Percentiles rank a stretch among this genome's conserved stretches.
Conservation (phyloP, 2,113 vertebrate species). For the Oreochromis aureus region DNA sequence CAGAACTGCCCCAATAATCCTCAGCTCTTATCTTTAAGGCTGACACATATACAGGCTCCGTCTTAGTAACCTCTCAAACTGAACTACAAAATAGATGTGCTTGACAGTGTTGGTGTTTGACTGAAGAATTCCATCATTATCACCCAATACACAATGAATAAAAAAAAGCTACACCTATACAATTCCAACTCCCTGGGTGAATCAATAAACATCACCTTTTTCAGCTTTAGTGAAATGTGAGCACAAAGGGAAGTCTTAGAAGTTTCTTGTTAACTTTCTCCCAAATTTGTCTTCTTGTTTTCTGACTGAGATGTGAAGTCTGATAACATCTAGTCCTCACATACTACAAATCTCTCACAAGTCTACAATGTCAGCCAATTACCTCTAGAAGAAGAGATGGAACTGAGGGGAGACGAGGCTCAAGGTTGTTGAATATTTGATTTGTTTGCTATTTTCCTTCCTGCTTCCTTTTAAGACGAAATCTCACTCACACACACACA, state of each 20-base stretch:
- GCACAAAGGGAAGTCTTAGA: neutral
- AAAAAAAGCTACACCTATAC: neutral
- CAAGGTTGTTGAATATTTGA: slow-evolving; percentile 52
- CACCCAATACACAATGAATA: neutral
- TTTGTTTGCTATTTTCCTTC: slow-evolving; percentile 32
- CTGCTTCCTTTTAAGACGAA: slow-evolving; percentile 15
- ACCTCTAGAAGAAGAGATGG: slow-evolving; percentile 5
- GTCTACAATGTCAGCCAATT: slow-evolving; percentile 45
- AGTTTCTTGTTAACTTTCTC: slow-evolving; percentile 1
- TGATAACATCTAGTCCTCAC: slow-evolving; percentile 9
- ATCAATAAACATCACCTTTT: slow-evolving; percentile 8
- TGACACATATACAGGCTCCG: neutral
- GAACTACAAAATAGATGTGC: neutral
- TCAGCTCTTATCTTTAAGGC: neutral
- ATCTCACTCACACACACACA: neutral
- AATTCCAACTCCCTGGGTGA: neutral
- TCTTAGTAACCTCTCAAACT: neutral
- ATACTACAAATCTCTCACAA: neutral
- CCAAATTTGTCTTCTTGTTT: slow-evolving; percentile 2
- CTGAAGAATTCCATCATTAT: neutral
- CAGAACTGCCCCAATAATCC: neutral
- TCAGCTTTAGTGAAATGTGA: neutral
- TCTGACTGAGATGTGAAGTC: neutral
- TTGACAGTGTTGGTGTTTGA: neutral
- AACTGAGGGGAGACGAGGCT: neutral